Evolutionary conservation across 2,888 invertebrate genomes (phyloP).

Genomic region (Oscheius sp.): DNA sequence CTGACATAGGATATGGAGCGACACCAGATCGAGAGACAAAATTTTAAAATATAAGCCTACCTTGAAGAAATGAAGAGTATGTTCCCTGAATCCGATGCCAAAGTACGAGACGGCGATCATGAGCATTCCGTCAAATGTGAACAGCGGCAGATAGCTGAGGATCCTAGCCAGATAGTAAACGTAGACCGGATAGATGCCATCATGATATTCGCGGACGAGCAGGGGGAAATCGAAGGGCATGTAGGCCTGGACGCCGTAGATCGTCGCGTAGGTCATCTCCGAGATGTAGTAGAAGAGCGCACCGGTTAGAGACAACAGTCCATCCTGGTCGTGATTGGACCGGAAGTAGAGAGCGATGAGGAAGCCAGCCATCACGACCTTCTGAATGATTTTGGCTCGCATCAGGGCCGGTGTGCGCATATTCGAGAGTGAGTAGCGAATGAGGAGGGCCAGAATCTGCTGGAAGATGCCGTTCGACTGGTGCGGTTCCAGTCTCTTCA

Average conservation of each 20-base stretch:
- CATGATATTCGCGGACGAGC: constrained; percentile 88
- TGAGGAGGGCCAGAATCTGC: constrained; percentile 40
- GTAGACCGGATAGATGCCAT: constrained; percentile 86
- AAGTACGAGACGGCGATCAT: constrained; percentile 88
- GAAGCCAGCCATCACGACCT: constrained; percentile 75
- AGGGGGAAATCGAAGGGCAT: constrained; percentile 90
- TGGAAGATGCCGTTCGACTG: constrained; percentile 35
- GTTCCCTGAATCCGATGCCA: constrained; percentile 78
- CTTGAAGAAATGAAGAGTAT: background rate
- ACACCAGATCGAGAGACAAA: too few relatives aligned
- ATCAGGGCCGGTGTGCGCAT: constrained; percentile 61
- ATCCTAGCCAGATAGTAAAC: constrained; percentile 64
- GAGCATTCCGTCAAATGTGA: constrained; percentile 85
- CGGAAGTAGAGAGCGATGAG: constrained; percentile 89
- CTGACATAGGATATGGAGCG: background rate
- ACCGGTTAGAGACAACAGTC: constrained; percentile 75
- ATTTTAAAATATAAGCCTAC: background rate
- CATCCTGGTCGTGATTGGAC: constrained; percentile 41
- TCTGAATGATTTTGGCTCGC: constrained; percentile 63
- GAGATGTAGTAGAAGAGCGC: constrained; percentile 89
- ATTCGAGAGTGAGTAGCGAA: constrained; percentile 58
- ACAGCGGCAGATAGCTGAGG: constrained; percentile 80
- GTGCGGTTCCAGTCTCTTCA: constrained; percentile 42
- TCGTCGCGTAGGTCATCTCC: constrained; percentile 90
- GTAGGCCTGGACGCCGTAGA: constrained; percentile 88